Evolutionary conservation across 2,113 vertebrate species (phyloP).

Genomic region (Helogale parvula): DNA sequence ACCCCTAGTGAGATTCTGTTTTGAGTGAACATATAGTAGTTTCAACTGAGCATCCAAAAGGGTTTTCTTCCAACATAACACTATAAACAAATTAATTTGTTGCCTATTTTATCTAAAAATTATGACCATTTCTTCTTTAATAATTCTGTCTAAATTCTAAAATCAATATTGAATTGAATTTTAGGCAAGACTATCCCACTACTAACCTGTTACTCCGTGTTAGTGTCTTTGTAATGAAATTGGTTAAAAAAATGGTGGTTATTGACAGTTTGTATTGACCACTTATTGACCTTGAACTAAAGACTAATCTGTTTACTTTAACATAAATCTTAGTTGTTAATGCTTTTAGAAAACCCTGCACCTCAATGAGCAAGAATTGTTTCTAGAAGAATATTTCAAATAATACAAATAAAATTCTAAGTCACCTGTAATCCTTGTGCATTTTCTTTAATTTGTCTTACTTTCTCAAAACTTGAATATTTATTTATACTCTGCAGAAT

Average conservation of each 20-base stretch:
- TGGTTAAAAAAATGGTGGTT: neutral
- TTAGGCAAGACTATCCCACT: neutral
- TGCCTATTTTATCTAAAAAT: neutral
- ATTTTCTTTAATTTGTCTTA: neutral
- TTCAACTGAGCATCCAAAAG: neutral
- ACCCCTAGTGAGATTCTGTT: neutral
- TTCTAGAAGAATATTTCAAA: conserved; percentile 26
- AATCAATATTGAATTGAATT: neutral
- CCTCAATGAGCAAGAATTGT: neutral
- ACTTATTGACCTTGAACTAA: neutral
- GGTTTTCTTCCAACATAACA: neutral
- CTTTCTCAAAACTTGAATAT: neutral
- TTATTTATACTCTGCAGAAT: neutral
- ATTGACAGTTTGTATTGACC: neutral
- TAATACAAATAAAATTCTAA: neutral
- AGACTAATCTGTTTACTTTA: neutral
- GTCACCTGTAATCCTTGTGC: neutral
- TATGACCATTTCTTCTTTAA: neutral
- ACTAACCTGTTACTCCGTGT: neutral
- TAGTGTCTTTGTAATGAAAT: neutral
- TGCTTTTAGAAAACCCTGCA: neutral
- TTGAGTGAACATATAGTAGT: neutral
- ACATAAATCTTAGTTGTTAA: neutral
- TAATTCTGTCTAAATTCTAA: neutral
- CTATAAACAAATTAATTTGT: neutral